Evolutionary conservation across 2,797 vertebrate genomes (phyloP).

Genomic region (Enteromius radiatus): DNA sequence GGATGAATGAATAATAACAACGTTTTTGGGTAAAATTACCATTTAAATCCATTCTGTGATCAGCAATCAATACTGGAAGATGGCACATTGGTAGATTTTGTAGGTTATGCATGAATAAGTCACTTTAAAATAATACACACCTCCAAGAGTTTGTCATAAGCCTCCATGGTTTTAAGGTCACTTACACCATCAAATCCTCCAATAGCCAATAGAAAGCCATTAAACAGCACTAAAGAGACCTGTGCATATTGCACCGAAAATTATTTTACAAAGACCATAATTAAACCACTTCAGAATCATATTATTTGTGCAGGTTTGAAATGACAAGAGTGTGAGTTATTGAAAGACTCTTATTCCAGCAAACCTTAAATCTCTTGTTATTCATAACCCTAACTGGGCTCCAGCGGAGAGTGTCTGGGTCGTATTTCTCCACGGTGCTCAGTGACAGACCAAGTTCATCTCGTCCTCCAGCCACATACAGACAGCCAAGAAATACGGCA

Average conservation of each 20-base stretch:
- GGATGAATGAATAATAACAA: not conserved
- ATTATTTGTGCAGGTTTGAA: not conserved
- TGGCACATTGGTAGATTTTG: not conserved
- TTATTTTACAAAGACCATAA: not conserved
- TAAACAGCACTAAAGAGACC: conserved; percentile 62
- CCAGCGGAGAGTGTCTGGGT: conserved; percentile 37
- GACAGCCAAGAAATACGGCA: conserved; percentile 30
- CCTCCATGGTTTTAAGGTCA: conserved; percentile 64
- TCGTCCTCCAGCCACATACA: conserved; percentile 53
- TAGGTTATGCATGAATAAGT: not conserved
- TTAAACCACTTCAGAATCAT: not conserved
- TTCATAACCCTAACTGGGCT: conserved; percentile 39
- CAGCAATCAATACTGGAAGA: not conserved
- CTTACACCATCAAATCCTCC: conserved; percentile 65
- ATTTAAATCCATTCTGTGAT: not conserved
- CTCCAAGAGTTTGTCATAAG: conserved; percentile 65
- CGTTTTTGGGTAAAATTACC: not conserved
- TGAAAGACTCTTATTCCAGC: not conserved
- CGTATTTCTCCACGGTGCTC: conserved; percentile 54
- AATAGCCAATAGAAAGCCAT: conserved; percentile 61
- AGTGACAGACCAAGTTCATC: conserved; percentile 55
- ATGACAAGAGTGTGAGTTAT: not conserved
- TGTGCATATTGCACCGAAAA: conserved; percentile 18
- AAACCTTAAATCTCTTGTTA: conserved; percentile 58
- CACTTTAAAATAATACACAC: conserved; percentile 43